Conservation (phyloP, 1,140 invertebrate species). For the Anadara kagoshimensis region DNA sequence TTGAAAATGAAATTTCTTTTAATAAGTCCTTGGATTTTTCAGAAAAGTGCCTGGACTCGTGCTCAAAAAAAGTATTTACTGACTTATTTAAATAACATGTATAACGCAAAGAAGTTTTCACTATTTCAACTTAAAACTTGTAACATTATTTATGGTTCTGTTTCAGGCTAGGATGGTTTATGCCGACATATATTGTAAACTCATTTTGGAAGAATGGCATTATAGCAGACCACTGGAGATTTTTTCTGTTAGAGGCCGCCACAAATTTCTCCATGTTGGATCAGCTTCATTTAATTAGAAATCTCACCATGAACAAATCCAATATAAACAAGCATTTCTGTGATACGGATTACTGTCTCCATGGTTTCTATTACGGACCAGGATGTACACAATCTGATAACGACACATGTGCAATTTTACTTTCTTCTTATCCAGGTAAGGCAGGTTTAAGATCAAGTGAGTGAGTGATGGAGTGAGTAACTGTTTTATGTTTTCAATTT, state of each 20-base stretch:
- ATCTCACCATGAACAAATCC: conserved; percentile 53
- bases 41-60: too few relatives aligned
- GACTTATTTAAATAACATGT: too few relatives aligned
- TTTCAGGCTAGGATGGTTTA: conserved; percentile 83
- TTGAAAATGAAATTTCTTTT: too few relatives aligned
- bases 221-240: conserved; percentile 65
- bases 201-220: conserved; percentile 51
- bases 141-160: too few relatives aligned
- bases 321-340: conserved; percentile 71
- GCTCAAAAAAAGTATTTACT: too few relatives aligned
- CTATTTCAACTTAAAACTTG: too few relatives aligned
- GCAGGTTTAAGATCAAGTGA: too few relatives aligned
- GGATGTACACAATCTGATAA: conserved; percentile 71
- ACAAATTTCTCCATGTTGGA: conserved; percentile 48
- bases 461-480: too few relatives aligned
- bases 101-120: too few relatives aligned
- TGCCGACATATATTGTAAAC: conserved; percentile 73
- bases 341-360: conserved; percentile 74
- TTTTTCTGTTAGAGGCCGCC: conserved; percentile 43
- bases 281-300: conserved; percentile 32
- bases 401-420: conserved; percentile 77
- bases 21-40: too few relatives aligned
- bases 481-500: too few relatives aligned
- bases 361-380: conserved; percentile 78
- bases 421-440: conserved; percentile 77